Percentiles rank a stretch among this genome's conserved stretches.
Conservation (phyloP, 2,797 vertebrate species). For the Antennarius maculatus region DNA sequence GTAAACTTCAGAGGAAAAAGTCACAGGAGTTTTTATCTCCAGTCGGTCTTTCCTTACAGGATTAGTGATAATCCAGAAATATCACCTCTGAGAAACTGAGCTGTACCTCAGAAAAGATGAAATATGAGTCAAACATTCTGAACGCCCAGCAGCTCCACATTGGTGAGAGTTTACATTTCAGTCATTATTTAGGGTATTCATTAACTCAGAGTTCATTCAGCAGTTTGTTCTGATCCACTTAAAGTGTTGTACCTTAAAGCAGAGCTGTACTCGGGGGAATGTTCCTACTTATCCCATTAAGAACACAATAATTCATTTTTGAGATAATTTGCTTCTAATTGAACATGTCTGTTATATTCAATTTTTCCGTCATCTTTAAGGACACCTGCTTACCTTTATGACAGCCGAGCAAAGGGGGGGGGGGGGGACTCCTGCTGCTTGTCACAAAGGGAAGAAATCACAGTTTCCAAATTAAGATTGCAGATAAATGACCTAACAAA, state of each 20-base stretch:
- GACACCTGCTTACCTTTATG: conserved; percentile 73
- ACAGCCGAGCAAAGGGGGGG: conserved; percentile 48
- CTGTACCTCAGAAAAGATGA: conserved; percentile 17
- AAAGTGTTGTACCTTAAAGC: conserved; percentile 49
- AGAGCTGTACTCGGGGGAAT: conserved; percentile 66
- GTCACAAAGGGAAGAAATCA: conserved; percentile 78
- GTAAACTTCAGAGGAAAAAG: conserved; percentile 16
- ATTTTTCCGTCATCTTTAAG: conserved; percentile 62
- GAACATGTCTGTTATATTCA: conserved; percentile 66
- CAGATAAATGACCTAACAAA: conserved; percentile 84
- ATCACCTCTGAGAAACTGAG: conserved; percentile 38
- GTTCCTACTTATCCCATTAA: conserved; percentile 73
- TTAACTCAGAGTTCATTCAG: conserved; percentile 49
- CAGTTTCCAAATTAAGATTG: conserved; percentile 84
- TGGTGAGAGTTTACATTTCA: conserved; percentile 16
- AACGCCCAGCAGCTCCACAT: conserved; percentile 8
- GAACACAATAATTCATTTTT: conserved; percentile 72
- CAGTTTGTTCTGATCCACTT: conserved; percentile 62
- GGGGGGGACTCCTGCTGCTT: conserved; percentile 56
- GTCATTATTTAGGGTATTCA: conserved; percentile 38
- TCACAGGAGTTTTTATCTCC: neutral
- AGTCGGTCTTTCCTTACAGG: conserved; percentile 18
- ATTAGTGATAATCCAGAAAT: conserved; percentile 42
- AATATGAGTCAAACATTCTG: conserved; percentile 37
- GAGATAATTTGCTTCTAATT: conserved; percentile 73